Percentiles rank a stretch among this genome's conserved stretches.
Evolutionary conservation across 2,113 vertebrate species (phyloP).

Genomic region (Lophius piscatorius): DNA sequence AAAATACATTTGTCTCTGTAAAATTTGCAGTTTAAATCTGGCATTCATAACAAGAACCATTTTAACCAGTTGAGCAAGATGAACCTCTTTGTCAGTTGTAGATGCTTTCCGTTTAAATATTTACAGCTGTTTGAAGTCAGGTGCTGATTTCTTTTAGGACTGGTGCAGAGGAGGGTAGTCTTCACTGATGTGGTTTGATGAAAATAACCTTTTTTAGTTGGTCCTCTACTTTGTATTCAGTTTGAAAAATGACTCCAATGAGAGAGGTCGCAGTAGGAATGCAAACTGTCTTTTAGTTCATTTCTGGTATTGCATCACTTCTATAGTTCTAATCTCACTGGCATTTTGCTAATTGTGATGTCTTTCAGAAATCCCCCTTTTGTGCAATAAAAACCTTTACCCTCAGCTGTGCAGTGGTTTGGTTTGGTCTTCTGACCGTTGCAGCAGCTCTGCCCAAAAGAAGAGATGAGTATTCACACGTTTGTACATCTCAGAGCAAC

Average conservation of each 20-base stretch:
- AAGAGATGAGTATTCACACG: conserved; percentile 4
- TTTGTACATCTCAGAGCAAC: conserved; percentile 29
- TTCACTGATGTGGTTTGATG: conserved; percentile 20
- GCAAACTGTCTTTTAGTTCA: conserved; percentile 13
- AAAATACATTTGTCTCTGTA: neutral
- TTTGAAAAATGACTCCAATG: conserved; percentile 44
- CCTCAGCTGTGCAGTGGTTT: conserved; percentile 7
- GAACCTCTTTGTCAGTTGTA: neutral
- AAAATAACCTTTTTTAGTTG: conserved; percentile 34
- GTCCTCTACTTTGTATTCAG: conserved; percentile 40
- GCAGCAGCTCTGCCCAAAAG: conserved; percentile 19
- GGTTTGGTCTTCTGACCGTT: conserved; percentile 34
- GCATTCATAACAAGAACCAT: conserved; percentile 8
- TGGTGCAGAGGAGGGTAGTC: conserved; percentile 28
- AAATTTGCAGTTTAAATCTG: neutral
- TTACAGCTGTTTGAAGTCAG: conserved; percentile 22
- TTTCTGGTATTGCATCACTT: conserved; percentile 13
- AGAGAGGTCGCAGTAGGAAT: conserved; percentile 16
- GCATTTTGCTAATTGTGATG: conserved; percentile 30
- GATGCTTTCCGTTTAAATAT: conserved; percentile 36
- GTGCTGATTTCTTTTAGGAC: conserved; percentile 32
- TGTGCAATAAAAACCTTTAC: conserved; percentile 28
- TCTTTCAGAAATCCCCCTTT: conserved; percentile 22
- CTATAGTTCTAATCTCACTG: conserved; percentile 14
- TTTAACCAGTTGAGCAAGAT: conserved; percentile 18